These are phyloP conservation scores for Agrypnia vestita DNA, from an alignment of 1,140 invertebrate species.

Conservation along the genomic window DNA sequence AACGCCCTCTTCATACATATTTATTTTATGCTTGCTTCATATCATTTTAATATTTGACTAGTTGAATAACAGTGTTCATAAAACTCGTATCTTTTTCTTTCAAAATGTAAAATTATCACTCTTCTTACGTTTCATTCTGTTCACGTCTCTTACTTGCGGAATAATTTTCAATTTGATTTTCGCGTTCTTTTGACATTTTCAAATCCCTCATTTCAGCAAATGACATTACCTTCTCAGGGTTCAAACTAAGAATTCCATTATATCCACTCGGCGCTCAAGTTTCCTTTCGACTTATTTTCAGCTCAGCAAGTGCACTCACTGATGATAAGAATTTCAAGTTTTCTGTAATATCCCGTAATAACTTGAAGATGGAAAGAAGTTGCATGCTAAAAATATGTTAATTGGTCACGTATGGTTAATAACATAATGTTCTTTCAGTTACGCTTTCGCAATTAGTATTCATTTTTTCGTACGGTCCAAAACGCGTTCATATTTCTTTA, in stretches of 20 bases:
- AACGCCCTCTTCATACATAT: too few relatives aligned
- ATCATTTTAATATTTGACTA: neutral
- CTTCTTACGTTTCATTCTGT: neutral
- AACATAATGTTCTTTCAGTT: too few relatives aligned
- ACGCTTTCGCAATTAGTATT: too few relatives aligned
- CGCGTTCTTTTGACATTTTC: conserved; percentile 7
- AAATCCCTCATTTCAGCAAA: conserved; percentile 7
- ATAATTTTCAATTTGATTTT: neutral
- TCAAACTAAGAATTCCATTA: conserved; percentile 30
- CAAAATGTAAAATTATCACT: neutral
- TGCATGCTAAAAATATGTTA: too few relatives aligned
- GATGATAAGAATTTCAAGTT: too few relatives aligned
- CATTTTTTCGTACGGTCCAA: too few relatives aligned
- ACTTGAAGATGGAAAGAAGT: too few relatives aligned
- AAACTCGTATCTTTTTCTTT: neutral
- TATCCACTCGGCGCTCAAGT: neutral
- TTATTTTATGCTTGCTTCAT: neutral
- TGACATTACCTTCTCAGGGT: conserved; percentile 15
- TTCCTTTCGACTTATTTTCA: neutral
- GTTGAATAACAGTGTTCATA: neutral
- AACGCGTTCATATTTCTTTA: too few relatives aligned
- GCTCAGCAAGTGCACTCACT: conserved; percentile 24
- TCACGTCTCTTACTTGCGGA: neutral
- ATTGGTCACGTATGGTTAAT: too few relatives aligned
- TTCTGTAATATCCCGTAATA: too few relatives aligned